These are phyloP conservation scores for Campaea margaritaria DNA, from an alignment of 2,888 invertebrate species.

Conservation along the genomic window DNA sequence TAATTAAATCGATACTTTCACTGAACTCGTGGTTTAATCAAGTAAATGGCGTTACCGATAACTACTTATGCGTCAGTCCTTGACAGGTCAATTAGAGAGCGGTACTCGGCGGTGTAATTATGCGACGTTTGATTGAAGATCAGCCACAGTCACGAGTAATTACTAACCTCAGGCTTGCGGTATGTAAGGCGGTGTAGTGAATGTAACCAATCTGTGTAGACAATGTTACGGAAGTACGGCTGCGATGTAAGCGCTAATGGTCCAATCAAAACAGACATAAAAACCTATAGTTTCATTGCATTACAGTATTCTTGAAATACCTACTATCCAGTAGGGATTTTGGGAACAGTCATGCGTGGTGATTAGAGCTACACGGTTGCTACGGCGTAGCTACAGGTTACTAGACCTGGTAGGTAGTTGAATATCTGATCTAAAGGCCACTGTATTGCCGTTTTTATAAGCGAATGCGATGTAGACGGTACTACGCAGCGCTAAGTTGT, in stretches of 20 bases:
- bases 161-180: conserved; percentile 34
- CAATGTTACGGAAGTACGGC: too few species aligned
- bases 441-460: too few species aligned
- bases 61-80: conserved; percentile 1
- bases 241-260: too few species aligned
- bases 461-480: too few species aligned
- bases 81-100: conserved; percentile 28
- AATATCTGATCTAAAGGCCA: too few species aligned
- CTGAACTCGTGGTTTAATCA: conserved; percentile 8
- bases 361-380: neutral
- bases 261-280: too few species aligned
- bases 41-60: conserved; percentile 11
- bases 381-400: neutral
- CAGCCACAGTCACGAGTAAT: conserved; percentile 38
- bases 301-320: too few species aligned
- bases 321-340: too few species aligned
- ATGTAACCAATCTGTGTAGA: neutral
- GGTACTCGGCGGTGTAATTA: conserved; percentile 35
- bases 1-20: conserved; percentile 9
- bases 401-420: too few species aligned
- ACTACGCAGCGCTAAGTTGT: too few species aligned
- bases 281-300: too few species aligned
- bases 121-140: conserved; percentile 37
- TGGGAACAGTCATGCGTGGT: too few species aligned
- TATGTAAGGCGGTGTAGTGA: conserved; percentile 1